phyloP scores from a whole-genome alignment of 2,797 vertebrate species.

The Centroberyx gerrardi region DNA sequence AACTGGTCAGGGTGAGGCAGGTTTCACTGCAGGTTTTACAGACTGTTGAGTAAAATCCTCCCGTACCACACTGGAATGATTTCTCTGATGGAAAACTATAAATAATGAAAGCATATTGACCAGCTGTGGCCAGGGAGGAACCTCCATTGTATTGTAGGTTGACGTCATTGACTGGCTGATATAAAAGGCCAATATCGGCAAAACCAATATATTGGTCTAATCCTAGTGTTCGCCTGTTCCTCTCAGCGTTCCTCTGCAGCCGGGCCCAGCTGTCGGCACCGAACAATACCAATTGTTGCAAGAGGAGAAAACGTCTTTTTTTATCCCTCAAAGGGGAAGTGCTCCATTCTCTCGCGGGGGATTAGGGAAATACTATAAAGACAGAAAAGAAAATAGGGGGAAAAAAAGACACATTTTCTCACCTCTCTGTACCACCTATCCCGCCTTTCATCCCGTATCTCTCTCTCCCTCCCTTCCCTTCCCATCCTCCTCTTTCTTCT shows the following conservation, averaged over 20 bases:
- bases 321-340: slow-evolving; percentile 68
- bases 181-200: slow-evolving; percentile 20
- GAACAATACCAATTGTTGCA: slow-evolving; percentile 75
- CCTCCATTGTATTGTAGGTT: slow-evolving; percentile 40
- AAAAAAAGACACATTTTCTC: slow-evolving; percentile 59
- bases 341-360: slow-evolving; percentile 63
- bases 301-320: slow-evolving; percentile 58
- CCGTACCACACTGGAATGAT: background rate
- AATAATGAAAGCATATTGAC: slow-evolving; percentile 38
- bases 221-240: slow-evolving; percentile 67
- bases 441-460: slow-evolving; percentile 68
- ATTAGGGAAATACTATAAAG: slow-evolving; percentile 73
- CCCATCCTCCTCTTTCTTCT: slow-evolving; percentile 39
- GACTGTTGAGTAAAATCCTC: slow-evolving; percentile 20
- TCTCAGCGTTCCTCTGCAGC: slow-evolving; percentile 63
- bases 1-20: no score
- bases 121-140: slow-evolving; percentile 36
- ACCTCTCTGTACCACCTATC: slow-evolving; percentile 66
- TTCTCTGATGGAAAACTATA: slow-evolving; percentile 30
- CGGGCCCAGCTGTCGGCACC: slow-evolving; percentile 58
- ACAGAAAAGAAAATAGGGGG: slow-evolving; percentile 13
- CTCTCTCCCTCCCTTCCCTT: slow-evolving; percentile 19
- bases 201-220: slow-evolving; percentile 69
- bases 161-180: slow-evolving; percentile 35
- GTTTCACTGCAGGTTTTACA: slow-evolving; percentile 13